A percentile compares a stretch with the other conserved stretches of the same genome.
Evolutionary conservation across 2,888 invertebrate genomes (phyloP).

Genomic region (Eudemis profundana): DNA sequence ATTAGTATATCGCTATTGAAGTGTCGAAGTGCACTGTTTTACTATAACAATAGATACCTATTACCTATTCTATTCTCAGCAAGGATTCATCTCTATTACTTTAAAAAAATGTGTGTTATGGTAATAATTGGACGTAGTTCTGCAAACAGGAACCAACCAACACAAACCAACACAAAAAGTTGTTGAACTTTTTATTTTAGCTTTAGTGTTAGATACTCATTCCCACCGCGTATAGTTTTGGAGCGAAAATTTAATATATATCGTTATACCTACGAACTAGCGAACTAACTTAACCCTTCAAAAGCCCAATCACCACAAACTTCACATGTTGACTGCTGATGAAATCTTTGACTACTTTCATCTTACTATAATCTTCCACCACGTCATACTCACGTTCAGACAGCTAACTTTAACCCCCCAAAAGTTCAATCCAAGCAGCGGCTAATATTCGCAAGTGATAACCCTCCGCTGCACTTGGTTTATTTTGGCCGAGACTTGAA

Average conservation of each 20-base stretch:
- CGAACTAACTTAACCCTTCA: too few species aligned
- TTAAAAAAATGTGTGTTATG: too few species aligned
- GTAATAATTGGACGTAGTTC: too few species aligned
- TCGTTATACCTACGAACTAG: neutral
- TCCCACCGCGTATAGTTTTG: too few species aligned
- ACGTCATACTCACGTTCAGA: slow-evolving; percentile 18
- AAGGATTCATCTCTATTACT: too few species aligned
- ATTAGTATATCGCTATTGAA: neutral
- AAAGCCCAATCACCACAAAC: too few species aligned
- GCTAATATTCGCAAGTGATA: slow-evolving; percentile 52
- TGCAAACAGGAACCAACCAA: too few species aligned
- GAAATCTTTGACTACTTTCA: neutral
- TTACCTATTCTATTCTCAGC: too few species aligned
- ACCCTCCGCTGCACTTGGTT: slow-evolving; percentile 47
- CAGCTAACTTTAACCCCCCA: slow-evolving; percentile 33
- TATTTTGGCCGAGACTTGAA: slow-evolving; percentile 53
- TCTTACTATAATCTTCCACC: slow-evolving; percentile 10
- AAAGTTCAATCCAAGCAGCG: slow-evolving; percentile 38
- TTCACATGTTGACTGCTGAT: too few species aligned
- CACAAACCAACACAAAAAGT: too few species aligned
- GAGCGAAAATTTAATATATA: neutral
- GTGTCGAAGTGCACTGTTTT: neutral
- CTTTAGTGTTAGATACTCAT: too few species aligned
- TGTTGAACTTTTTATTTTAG: too few species aligned
- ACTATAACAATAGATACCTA: neutral